A percentile compares a stretch with the other conserved stretches of the same genome.
phyloP scores from a whole-genome alignment of 2,797 vertebrate genomes.

The Ceryle rudis region DNA sequence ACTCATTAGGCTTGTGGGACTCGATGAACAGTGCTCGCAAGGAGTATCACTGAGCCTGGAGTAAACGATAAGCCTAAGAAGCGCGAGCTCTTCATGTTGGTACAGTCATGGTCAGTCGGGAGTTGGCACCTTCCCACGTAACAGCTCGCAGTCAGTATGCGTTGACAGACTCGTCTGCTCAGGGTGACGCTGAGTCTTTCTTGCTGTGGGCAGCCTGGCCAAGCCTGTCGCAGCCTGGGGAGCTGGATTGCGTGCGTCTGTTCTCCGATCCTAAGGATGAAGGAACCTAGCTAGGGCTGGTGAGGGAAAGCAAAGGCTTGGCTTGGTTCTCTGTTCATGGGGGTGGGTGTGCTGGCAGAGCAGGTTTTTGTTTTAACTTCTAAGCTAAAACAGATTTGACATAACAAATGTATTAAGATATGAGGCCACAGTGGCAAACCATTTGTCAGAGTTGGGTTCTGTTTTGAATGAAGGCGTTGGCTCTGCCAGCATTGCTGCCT shows the following conservation, averaged over 20 bases:
- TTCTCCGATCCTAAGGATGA: not conserved
- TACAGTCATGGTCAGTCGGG: not conserved
- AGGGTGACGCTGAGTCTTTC: not conserved
- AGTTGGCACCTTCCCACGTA: not conserved
- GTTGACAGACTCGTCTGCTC: not conserved
- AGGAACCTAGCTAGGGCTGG: not conserved
- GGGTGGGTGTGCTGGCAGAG: not conserved
- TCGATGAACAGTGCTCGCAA: not conserved
- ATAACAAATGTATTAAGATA: not conserved
- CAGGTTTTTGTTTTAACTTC: not conserved
- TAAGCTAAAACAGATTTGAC: not conserved
- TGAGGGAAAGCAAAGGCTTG: fast-evolving
- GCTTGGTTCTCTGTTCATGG: not conserved
- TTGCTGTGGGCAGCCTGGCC: not conserved
- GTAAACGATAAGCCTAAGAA: not conserved
- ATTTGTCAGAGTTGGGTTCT: not conserved
- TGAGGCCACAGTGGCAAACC: not conserved
- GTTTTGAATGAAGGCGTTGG: not conserved
- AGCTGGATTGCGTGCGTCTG: not conserved
- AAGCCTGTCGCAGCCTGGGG: not conserved
- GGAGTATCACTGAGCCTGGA: not conserved
- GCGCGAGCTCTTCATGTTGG: not conserved
- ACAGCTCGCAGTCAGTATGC: fast-evolving
- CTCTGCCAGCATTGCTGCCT: not conserved
- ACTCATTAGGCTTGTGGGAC: not conserved